phyloP scores from a whole-genome alignment of 92 coral and sea anemone species.

The Epizoanthus ramosus region DNA sequence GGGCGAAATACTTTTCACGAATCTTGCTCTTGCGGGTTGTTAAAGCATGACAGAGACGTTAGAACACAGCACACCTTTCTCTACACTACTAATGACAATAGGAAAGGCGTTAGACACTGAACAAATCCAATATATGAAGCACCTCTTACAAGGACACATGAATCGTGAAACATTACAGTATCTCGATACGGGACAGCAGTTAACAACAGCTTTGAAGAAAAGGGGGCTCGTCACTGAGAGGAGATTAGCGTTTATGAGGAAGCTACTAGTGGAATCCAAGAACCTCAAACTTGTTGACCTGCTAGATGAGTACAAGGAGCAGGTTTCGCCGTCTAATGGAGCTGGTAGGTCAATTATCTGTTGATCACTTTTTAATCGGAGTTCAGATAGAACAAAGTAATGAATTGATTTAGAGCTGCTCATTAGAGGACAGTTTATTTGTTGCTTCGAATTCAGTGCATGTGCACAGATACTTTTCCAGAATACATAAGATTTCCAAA shows the following conservation, averaged over 20 bases:
- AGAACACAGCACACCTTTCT: conserved; percentile 46
- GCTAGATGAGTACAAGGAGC: conserved; percentile 80
- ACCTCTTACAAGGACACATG: conserved; percentile 88
- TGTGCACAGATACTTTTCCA: too few species aligned
- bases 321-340: conserved; percentile 49
- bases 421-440: not conserved
- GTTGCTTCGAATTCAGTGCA: not conserved
- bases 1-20: not conserved
- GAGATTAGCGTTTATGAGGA: conserved; percentile 85
- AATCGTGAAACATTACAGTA: conserved; percentile 80
- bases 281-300: conserved; percentile 73
- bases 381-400: not conserved
- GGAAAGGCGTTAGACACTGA: conserved; percentile 71
- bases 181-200: conserved; percentile 80
- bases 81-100: conserved; percentile 61
- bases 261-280: conserved; percentile 84
- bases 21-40: not conserved
- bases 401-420: not conserved
- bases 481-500: too few species aligned
- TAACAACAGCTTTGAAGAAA: conserved; percentile 65
- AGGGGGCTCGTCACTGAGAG: conserved; percentile 88
- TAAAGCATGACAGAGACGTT: conserved; percentile 17
- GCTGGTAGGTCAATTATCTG: conserved; percentile 59
- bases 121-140: conserved; percentile 76
- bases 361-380: not conserved